Conservation (phyloP, 2,113 vertebrate genomes). For the Marmota flaviventris region DNA sequence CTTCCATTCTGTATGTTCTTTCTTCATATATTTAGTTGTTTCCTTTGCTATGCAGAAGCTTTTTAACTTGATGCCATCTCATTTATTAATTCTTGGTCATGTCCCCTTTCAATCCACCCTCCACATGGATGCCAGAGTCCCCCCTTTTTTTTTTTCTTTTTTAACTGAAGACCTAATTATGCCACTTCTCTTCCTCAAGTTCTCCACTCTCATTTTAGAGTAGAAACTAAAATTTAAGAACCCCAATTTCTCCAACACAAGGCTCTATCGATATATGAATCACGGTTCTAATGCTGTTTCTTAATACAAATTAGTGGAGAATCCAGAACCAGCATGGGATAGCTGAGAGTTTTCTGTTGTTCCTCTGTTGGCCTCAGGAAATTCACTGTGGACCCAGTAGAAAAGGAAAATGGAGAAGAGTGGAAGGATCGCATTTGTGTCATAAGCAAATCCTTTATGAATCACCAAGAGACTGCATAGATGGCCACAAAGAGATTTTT, state of each 20-base stretch:
- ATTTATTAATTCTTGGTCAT: not conserved
- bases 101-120: not conserved
- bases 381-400: constrained; percentile 66
- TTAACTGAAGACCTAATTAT: not conserved
- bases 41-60: too few relatives aligned
- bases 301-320: not conserved
- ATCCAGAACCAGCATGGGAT: not conserved
- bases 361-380: constrained; percentile 51
- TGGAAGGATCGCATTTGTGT: constrained; percentile 82
- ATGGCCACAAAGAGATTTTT: constrained; percentile 88
- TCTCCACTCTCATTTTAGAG: constrained; percentile 9
- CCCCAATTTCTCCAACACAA: not conserved
- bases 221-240: not conserved
- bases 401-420: constrained; percentile 77
- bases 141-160: not conserved
- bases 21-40: too few relatives aligned
- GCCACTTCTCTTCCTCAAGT: not conserved
- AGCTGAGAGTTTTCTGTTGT: not conserved
- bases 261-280: not conserved
- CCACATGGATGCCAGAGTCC: fast-evolving
- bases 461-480: constrained; percentile 88
- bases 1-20: too few relatives aligned
- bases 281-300: not conserved
- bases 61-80: too few relatives aligned
- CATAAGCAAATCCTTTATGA: constrained; percentile 85